Evolutionary conservation across 1,140 invertebrate species (phyloP), one percentile per base, ranked within the genome.

Genomic region (Rhagoletis pomonella): DNA sequence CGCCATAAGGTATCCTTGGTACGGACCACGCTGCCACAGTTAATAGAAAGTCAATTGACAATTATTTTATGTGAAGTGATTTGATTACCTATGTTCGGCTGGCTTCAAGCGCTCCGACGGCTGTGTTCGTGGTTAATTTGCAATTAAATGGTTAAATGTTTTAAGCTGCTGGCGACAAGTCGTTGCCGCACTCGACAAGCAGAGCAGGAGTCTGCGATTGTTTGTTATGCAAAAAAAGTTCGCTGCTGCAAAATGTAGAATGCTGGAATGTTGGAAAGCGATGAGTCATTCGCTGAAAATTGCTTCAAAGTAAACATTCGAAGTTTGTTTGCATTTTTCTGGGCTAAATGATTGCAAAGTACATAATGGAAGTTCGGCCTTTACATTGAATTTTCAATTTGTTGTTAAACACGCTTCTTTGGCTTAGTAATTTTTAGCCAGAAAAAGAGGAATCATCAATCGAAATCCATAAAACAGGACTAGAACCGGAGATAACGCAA

Each of bases 1-100:
- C 47, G 50, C 73, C 73, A 58, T 81, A 81, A 81, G 47, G n/a
- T 55, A 81, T 55, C 42, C 14, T 55, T n/a, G 4, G 19, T n/a
- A 81, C 39, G 5, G n/a, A n/a, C 47, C 3, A 10, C 47, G 84
- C 59, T 85, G 55, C 84, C 55, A 85, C 29, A 73, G 65, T 64
- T 86, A 86, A 87, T 92, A 89, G 91, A 91, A 92, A 92, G 91
- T 92, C 91, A 92, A 92, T 92, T 92, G 91, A 92, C 90, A 92
- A 91, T 92, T 91, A 91, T 91, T 88, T 77, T 77, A 90, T 89
- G 89, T 92, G 88, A 90, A 91, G 89, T 90, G 90, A 92, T 91
- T 92, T 90, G 84, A 85, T 85, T 85, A 85, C 58, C 58, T n/a
- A 85, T 86, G 58, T 10, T 47, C 29, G 50, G 58, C 29, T 55